Evolutionary conservation across 2,113 vertebrate genomes (phyloP).

Genomic region (Dendropsophus ebraccatus): DNA sequence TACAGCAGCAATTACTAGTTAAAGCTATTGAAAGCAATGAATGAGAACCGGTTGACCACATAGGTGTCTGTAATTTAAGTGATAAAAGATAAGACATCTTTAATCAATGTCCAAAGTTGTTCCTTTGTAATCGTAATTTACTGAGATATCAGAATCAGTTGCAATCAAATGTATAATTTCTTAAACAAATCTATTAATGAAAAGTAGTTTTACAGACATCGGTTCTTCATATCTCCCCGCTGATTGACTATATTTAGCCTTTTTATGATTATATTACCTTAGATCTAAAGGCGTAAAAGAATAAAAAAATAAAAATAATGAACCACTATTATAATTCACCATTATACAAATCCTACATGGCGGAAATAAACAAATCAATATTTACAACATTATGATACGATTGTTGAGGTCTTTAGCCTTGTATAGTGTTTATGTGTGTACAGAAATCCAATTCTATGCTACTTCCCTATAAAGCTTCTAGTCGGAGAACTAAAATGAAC

Average conservation of each 20-base stretch:
- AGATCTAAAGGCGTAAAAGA: not conserved
- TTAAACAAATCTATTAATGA: conserved; percentile 29
- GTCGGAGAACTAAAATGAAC: not conserved
- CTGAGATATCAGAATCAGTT: not conserved
- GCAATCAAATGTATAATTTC: conserved; percentile 32
- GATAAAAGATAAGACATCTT: conserved; percentile 5
- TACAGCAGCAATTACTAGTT: not conserved
- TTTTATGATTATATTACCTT: not conserved
- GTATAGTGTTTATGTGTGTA: not conserved
- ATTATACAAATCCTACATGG: not conserved
- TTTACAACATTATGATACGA: not conserved
- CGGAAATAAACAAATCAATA: not conserved
- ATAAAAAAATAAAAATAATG: conserved; percentile 7
- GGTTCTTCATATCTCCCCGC: not conserved
- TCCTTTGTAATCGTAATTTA: conserved; percentile 26
- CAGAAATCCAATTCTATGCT: not conserved
- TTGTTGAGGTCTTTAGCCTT: not conserved
- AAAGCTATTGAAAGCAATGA: not conserved
- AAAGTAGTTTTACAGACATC: not conserved
- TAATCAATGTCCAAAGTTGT: conserved; percentile 12
- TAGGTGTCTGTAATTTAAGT: not conserved
- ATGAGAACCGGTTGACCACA: not conserved
- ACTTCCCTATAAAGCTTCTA: not conserved
- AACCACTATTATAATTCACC: not conserved
- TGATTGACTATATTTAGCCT: conserved; percentile 10